Percentiles rank a stretch among this genome's conserved stretches.
phyloP scores from a whole-genome alignment of 2,113 vertebrate species.

The Shinisaurus crocodilurus region DNA sequence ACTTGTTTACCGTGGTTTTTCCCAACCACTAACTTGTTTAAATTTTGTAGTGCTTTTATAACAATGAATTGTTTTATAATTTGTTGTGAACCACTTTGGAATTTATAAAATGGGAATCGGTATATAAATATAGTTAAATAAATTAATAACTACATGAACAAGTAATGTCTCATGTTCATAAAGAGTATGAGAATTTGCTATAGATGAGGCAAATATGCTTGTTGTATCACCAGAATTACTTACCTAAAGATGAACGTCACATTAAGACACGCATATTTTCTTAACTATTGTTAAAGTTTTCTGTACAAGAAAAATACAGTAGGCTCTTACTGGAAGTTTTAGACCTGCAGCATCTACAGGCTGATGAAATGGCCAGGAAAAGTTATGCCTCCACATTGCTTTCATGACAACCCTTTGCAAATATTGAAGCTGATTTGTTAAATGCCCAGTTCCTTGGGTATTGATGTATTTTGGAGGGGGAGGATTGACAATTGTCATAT shows the following conservation, averaged over 20 bases:
- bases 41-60: no score
- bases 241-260: neutral
- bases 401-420: slow-evolving; percentile 88
- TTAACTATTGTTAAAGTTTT: slow-evolving; percentile 13
- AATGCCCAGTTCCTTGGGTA: slow-evolving; percentile 76
- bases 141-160: neutral
- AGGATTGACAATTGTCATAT: slow-evolving; percentile 80
- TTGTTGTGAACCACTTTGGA: no score
- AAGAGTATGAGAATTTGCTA: neutral
- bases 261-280: neutral
- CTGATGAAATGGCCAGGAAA: slow-evolving; percentile 93
- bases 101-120: no score
- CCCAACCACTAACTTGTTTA: no score
- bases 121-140: no score
- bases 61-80: no score
- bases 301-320: neutral
- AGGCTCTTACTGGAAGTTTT: slow-evolving; percentile 87
- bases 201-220: neutral
- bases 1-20: no score
- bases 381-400: slow-evolving; percentile 88
- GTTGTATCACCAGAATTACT: neutral
- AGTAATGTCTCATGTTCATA: neutral
- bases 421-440: slow-evolving; percentile 92
- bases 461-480: slow-evolving; percentile 88
- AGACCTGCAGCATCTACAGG: slow-evolving; percentile 92